A percentile compares a stretch with the other conserved stretches of the same genome.
Evolutionary conservation across 2,113 vertebrate genomes (phyloP).

Genomic region (Nibea albiflora): DNA sequence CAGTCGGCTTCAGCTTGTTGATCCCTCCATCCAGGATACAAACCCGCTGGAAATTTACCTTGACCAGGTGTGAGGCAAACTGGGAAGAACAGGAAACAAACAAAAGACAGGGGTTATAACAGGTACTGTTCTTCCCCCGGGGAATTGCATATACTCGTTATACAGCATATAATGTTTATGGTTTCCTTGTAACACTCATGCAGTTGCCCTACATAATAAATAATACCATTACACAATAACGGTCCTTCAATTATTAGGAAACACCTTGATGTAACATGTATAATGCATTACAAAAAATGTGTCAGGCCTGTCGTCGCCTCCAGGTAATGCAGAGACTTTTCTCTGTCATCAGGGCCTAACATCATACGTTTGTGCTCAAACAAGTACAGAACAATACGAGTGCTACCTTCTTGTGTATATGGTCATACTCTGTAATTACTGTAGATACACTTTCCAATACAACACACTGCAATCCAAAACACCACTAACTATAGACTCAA

Average conservation of each 20-base stretch:
- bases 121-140: not conserved
- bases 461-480: not conserved
- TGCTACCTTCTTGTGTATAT: no score
- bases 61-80: constrained; percentile 95
- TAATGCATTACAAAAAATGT: no score
- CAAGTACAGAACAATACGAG: no score
- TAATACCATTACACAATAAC: not conserved
- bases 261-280: no score
- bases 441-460: not conserved
- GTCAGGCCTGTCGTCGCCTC: no score
- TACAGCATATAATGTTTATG: no score
- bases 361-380: no score
- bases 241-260: not conserved
- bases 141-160: not conserved
- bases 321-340: no score
- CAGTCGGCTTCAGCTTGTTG: constrained; percentile 97
- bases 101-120: not conserved
- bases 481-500: not conserved
- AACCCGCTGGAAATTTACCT: constrained; percentile 92
- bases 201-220: not conserved
- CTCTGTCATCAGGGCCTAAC: no score
- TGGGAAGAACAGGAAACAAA: constrained; percentile 61
- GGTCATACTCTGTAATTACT: no score
- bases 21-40: constrained; percentile 97
- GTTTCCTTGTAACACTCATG: not conserved